These are phyloP conservation scores for Eueides isabella DNA, from an alignment of 1,140 invertebrate species.

Conservation along the genomic window DNA sequence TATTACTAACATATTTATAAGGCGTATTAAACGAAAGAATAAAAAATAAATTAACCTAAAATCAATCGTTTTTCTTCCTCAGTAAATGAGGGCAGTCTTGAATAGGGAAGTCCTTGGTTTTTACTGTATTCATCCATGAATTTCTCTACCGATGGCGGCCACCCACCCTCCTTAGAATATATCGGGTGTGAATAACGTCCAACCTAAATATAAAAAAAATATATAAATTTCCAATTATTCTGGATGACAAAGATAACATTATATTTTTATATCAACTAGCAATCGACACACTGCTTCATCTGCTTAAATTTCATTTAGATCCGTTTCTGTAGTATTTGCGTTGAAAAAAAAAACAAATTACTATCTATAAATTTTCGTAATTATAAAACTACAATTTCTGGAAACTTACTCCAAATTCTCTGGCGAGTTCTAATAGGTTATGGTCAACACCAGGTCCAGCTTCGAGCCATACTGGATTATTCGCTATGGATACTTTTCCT, in stretches of 20 bases:
- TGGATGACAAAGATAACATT: too few species aligned
- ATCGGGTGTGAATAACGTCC: constrained; percentile 38
- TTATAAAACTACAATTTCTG: background rate
- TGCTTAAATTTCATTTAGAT: too few species aligned
- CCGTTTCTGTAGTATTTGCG: too few species aligned
- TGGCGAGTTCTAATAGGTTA: background rate
- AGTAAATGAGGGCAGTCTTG: constrained; percentile 36
- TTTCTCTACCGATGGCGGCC: constrained; percentile 35
- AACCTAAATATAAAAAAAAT: constrained; percentile 16
- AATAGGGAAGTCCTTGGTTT: constrained; percentile 26
- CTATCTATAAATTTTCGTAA: too few species aligned
- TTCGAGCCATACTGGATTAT: constrained; percentile 22
- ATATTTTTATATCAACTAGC: too few species aligned
- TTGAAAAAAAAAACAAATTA: too few species aligned
- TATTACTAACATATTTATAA: too few species aligned
- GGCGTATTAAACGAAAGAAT: too few species aligned
- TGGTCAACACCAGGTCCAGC: constrained; percentile 3
- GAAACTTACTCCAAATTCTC: background rate
- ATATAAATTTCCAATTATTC: background rate
- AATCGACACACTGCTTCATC: too few species aligned
- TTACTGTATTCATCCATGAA: constrained; percentile 40
- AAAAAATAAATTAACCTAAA: constrained; percentile 32
- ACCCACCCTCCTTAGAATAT: constrained; percentile 40
- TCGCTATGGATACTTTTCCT: constrained; percentile 29
- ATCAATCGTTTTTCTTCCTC: constrained; percentile 38